phyloP scores from a whole-genome alignment of 1,140 invertebrate species.

The Sycophila sp. region DNA sequence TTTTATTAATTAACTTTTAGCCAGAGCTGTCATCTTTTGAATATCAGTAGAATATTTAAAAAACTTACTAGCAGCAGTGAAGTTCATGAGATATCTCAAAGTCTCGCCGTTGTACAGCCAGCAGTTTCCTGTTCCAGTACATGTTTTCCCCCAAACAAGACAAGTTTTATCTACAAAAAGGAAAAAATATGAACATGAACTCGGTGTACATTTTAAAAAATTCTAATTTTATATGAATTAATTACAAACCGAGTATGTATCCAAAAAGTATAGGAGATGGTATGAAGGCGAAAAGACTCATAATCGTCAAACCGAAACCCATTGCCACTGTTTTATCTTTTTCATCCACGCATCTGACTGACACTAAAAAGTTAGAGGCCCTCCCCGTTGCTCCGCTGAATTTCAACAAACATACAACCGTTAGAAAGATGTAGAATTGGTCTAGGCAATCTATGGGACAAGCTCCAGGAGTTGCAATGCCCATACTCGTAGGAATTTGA shows the following conservation, averaged over 20 bases:
- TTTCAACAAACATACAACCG: conserved; percentile 74
- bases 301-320: conserved; percentile 74
- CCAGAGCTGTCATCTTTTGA: not conserved
- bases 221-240: not conserved
- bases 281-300: conserved; percentile 77
- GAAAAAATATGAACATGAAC: no score
- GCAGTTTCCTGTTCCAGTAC: conserved; percentile 77
- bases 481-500: conserved; percentile 44
- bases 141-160: conserved; percentile 80
- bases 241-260: conserved; percentile 72
- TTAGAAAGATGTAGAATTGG: conserved; percentile 74
- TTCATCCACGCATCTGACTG: conserved; percentile 76
- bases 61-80: conserved; percentile 71
- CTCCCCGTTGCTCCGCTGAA: conserved; percentile 75
- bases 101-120: conserved; percentile 77
- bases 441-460: conserved; percentile 74
- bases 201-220: no score
- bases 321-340: conserved; percentile 78
- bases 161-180: conserved; percentile 71
- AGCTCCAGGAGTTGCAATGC: conserved; percentile 70
- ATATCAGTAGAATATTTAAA: not conserved
- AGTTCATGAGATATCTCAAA: conserved; percentile 74
- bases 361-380: conserved; percentile 76
- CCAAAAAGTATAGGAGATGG: conserved; percentile 80
- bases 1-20: no score